phyloP scores from a whole-genome alignment of 2,888 invertebrate species.

The Chaitophorus viminalis region DNA sequence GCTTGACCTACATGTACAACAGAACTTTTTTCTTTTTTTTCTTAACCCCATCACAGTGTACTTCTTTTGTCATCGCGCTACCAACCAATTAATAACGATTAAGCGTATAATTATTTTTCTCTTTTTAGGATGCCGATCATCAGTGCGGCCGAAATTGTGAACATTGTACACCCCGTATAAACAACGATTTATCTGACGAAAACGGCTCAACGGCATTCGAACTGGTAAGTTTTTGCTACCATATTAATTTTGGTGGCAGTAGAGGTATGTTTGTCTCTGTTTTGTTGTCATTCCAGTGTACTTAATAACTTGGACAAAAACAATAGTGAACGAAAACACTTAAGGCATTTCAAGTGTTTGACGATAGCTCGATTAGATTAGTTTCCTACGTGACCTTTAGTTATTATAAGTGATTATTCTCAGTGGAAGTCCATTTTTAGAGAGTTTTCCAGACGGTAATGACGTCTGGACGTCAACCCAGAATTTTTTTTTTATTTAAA shows the following conservation, averaged over 20 bases:
- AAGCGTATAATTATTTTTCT: conserved; percentile 9
- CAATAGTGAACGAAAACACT: conserved; percentile 17
- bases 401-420: conserved; percentile 37
- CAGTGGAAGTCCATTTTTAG: background rate
- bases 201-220: conserved; percentile 57
- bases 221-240: conserved; percentile 41
- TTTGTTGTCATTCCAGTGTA: background rate
- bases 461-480: no score
- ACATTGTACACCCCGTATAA: conserved; percentile 36
- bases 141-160: conserved; percentile 36
- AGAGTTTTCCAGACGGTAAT: background rate
- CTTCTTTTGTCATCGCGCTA: conserved; percentile 21
- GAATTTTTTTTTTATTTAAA: no score
- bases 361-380: conserved; percentile 26
- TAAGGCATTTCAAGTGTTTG: background rate
- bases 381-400: conserved; percentile 31
- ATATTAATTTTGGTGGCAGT: background rate
- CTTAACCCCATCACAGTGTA: background rate
- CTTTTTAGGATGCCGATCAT: conserved; percentile 52
- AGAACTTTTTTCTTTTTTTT: conserved; percentile 24
- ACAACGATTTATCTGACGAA: conserved; percentile 44
- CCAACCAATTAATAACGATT: conserved; percentile 28
- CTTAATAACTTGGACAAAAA: conserved; percentile 20
- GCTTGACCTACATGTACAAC: conserved; percentile 48
- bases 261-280: background rate